phyloP scores from a whole-genome alignment of 2,113 vertebrate genomes.

The Vireo altiloquus region DNA sequence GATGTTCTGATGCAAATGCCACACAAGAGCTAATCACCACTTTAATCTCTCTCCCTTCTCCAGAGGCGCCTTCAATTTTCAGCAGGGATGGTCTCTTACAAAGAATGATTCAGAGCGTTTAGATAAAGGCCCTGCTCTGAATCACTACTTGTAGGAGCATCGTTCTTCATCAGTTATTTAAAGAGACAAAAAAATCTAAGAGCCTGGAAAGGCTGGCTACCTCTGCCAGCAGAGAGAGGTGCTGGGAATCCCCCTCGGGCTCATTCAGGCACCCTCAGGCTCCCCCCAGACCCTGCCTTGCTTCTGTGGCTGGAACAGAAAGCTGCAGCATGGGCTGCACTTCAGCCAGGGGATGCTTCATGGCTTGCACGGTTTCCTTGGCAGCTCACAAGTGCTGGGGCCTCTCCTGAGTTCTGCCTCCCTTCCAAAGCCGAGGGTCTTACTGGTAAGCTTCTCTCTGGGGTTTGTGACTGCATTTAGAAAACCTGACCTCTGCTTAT shows the following conservation, averaged over 20 bases:
- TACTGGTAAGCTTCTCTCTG: background rate
- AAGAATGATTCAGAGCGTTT: background rate
- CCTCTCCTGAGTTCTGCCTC: background rate
- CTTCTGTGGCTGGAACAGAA: background rate
- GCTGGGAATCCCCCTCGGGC: background rate
- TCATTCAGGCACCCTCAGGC: background rate
- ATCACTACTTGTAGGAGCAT: background rate
- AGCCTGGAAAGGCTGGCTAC: background rate
- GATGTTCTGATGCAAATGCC: background rate
- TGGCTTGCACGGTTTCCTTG: background rate
- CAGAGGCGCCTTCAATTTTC: background rate
- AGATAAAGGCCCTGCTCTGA: background rate
- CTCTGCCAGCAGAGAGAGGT: background rate
- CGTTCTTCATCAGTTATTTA: background rate
- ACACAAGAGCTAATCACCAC: background rate
- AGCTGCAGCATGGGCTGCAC: background rate
- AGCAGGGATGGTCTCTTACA: background rate
- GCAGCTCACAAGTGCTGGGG: background rate
- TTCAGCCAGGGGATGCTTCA: background rate
- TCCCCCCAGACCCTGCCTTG: background rate
- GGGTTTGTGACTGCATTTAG: background rate
- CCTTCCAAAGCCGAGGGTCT: background rate
- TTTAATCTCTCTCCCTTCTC: background rate
- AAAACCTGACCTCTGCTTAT: slow-evolving; percentile 8
- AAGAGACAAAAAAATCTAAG: background rate